A percentile compares a stretch with the other conserved stretches of the same genome.
phyloP scores from a whole-genome alignment of 2,888 invertebrate genomes.

The Himalopsyche anomala region DNA sequence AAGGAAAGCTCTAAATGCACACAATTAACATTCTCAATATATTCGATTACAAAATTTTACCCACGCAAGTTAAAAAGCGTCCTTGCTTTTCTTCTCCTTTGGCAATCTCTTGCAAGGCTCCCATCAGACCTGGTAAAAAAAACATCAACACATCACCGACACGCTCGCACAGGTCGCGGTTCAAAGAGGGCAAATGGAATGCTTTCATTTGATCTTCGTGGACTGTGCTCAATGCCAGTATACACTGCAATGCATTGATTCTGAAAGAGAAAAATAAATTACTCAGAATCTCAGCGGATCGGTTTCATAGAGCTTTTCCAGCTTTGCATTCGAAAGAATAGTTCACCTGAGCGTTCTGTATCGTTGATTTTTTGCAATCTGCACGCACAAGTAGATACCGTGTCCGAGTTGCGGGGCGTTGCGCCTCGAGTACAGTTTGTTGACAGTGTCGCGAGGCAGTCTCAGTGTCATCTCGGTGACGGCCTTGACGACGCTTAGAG shows the following conservation, averaged over 20 bases:
- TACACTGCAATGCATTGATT: slow-evolving; percentile 77
- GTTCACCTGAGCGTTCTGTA: slow-evolving; percentile 79
- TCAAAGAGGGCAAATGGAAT: slow-evolving; percentile 54
- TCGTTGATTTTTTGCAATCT: slow-evolving; percentile 82
- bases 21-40: slow-evolving; percentile 6
- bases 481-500: slow-evolving; percentile 77
- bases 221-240: slow-evolving; percentile 80
- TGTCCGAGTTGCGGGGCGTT: slow-evolving; percentile 80
- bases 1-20: not conserved
- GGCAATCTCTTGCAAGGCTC: slow-evolving; percentile 78
- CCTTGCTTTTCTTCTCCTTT: slow-evolving; percentile 78
- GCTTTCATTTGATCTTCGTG: slow-evolving; percentile 77
- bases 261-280: slow-evolving; percentile 68
- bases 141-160: slow-evolving; percentile 79
- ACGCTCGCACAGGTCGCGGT: slow-evolving; percentile 68
- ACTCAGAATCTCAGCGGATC: not conserved
- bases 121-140: slow-evolving; percentile 81
- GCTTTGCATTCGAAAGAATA: not conserved
- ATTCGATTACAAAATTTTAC: not conserved
- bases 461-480: slow-evolving; percentile 75
- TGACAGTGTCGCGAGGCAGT: slow-evolving; percentile 75
- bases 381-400: slow-evolving; percentile 80
- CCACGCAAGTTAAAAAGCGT: slow-evolving; percentile 69
- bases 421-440: slow-evolving; percentile 76
- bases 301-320: not conserved